Evolutionary conservation across 2,797 vertebrate genomes (phyloP).

Genomic region (Cynodonichthys magdalenae): DNA sequence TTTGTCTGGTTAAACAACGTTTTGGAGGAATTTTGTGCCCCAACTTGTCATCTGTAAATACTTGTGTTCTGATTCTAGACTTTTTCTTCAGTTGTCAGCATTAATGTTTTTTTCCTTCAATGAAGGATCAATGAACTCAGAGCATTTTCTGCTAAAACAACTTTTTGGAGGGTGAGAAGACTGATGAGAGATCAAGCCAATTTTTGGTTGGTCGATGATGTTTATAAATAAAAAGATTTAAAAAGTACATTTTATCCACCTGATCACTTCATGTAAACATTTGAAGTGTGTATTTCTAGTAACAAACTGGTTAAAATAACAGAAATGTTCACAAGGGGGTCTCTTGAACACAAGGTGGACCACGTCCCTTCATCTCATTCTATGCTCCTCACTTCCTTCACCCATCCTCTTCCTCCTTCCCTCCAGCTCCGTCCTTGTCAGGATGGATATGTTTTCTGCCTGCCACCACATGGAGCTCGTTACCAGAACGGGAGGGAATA

Average conservation of each 20-base stretch:
- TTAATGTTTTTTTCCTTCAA: no score
- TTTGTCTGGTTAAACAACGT: no score
- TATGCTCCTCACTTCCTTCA: conserved; percentile 55
- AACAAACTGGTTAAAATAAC: conserved; percentile 37
- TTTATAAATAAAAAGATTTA: neutral
- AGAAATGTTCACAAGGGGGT: conserved; percentile 23
- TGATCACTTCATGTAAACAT: conserved; percentile 17
- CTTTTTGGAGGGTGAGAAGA: no score
- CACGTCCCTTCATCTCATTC: conserved; percentile 36
- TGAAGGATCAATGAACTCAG: no score
- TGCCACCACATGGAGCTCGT: conserved; percentile 77
- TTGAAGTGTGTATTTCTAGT: conserved; percentile 9
- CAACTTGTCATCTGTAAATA: no score
- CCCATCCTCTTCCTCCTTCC: conserved; percentile 41
- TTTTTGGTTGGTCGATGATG: no score
- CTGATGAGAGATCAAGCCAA: no score
- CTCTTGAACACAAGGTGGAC: conserved; percentile 6
- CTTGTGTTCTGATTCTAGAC: no score
- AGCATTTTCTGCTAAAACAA: no score
- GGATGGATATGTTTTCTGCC: conserved; percentile 65
- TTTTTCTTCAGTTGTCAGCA: no score
- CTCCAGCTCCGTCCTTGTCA: conserved; percentile 68
- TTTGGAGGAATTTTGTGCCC: no score
- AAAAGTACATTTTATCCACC: conserved; percentile 22
- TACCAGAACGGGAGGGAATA: conserved; percentile 70